Percentiles rank a stretch among this genome's conserved stretches.
These are phyloP conservation scores for Chrysotoxum bicinctum DNA, from an alignment of 2,888 invertebrate genomes.

Conservation along the genomic window DNA sequence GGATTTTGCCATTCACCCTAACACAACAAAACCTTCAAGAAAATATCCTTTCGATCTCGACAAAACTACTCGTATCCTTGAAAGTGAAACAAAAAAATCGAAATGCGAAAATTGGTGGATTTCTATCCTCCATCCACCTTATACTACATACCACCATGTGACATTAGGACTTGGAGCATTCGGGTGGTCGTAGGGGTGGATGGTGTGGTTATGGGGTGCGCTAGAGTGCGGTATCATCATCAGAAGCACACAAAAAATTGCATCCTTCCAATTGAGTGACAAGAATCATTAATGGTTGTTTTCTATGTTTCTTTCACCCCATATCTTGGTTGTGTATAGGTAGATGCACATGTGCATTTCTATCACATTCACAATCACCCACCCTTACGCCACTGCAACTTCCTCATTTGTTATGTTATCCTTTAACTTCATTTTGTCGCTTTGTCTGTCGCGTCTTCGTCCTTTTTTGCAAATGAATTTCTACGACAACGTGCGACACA, in stretches of 20 bases:
- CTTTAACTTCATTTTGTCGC: conserved; percentile 65
- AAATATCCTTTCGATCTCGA: conserved; percentile 36
- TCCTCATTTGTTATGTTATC: conserved; percentile 69
- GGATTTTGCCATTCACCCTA: conserved; percentile 31
- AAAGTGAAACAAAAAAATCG: conserved; percentile 9
- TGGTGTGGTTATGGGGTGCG: not conserved
- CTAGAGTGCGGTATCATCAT: conserved; percentile 18
- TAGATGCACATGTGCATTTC: conserved; percentile 56
- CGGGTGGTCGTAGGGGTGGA: not conserved
- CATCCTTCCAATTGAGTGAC: conserved; percentile 71
- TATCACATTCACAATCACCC: not conserved
- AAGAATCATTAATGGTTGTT: conserved; percentile 68
- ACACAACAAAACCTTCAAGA: not conserved
- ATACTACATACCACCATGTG: not conserved
- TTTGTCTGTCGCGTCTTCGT: conserved; percentile 44
- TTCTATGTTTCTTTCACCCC: conserved; percentile 32
- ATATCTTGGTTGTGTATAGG: not conserved
- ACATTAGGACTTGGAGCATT: not conserved
- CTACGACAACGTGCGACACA: conserved; percentile 17
- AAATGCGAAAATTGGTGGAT: conserved; percentile 29
- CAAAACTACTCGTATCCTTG: conserved; percentile 42
- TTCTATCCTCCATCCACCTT: conserved; percentile 11
- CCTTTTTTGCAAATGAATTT: conserved; percentile 48
- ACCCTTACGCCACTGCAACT: conserved; percentile 21
- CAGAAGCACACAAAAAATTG: conserved; percentile 50